Conservation (phyloP, 2,797 vertebrate species). For the Choloepus didactylus region DNA sequence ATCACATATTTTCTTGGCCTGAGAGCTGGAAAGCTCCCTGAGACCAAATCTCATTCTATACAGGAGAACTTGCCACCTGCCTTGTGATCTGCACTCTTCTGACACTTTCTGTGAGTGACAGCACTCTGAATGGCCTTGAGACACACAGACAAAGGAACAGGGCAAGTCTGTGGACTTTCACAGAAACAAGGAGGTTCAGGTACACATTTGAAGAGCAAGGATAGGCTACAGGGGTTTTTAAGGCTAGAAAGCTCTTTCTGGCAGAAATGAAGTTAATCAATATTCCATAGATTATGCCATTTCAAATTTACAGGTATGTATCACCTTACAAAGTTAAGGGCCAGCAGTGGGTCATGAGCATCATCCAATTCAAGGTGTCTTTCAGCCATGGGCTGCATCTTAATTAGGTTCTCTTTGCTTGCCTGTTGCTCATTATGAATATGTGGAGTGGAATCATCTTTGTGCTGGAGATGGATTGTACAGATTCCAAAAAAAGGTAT, state of each 20-base stretch:
- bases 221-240: neutral
- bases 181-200: neutral
- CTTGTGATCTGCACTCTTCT: neutral
- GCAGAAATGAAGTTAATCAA: conserved; percentile 32
- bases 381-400: conserved; percentile 96
- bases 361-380: conserved; percentile 94
- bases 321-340: conserved; percentile 98
- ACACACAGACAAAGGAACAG: neutral
- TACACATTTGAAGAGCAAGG: neutral
- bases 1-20: neutral
- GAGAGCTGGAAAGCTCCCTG: neutral
- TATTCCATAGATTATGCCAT: neutral
- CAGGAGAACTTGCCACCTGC: neutral
- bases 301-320: neutral
- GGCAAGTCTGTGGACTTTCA: neutral
- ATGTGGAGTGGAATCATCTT: conserved; percentile 90
- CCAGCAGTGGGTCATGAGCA: conserved; percentile 94
- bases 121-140: neutral
- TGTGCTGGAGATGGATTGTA: conserved; percentile 94
- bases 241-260: neutral
- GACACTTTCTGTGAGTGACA: neutral
- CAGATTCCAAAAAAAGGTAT: conserved; percentile 97
- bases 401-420: conserved; percentile 94
- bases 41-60: neutral
- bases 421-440: conserved; percentile 91